phyloP scores from a whole-genome alignment of 2,797 vertebrate genomes.

The Eulemur rubriventer region DNA sequence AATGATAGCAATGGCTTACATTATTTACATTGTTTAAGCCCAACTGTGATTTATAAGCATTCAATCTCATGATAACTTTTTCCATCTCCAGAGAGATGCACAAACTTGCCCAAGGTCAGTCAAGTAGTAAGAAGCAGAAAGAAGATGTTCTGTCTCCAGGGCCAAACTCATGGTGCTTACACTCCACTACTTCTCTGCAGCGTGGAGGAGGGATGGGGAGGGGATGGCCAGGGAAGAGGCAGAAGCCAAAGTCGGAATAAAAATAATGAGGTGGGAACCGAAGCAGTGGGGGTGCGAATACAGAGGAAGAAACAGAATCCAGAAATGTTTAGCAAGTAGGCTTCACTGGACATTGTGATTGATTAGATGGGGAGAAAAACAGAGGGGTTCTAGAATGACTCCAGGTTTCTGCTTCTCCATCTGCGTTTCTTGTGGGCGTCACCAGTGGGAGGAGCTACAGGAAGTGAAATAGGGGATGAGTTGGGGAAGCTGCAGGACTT shows the following conservation, averaged over 20 bases:
- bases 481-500: background rate
- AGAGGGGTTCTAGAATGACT: background rate
- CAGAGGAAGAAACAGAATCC: background rate
- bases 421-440: background rate
- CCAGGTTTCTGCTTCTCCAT: background rate
- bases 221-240: background rate
- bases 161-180: background rate
- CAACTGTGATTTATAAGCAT: background rate
- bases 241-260: background rate
- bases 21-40: background rate
- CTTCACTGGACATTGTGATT: background rate
- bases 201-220: background rate
- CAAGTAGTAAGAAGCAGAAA: background rate
- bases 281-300: background rate
- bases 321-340: background rate
- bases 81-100: background rate
- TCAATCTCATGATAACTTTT: background rate
- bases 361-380: too few relatives aligned
- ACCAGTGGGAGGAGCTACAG: background rate
- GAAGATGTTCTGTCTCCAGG: background rate
- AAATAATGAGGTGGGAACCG: background rate
- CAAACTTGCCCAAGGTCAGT: background rate
- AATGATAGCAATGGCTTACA: background rate
- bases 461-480: background rate
- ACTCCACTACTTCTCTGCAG: background rate